Conservation (phyloP, 2,113 vertebrate species). For the Sylvia atricapilla region DNA sequence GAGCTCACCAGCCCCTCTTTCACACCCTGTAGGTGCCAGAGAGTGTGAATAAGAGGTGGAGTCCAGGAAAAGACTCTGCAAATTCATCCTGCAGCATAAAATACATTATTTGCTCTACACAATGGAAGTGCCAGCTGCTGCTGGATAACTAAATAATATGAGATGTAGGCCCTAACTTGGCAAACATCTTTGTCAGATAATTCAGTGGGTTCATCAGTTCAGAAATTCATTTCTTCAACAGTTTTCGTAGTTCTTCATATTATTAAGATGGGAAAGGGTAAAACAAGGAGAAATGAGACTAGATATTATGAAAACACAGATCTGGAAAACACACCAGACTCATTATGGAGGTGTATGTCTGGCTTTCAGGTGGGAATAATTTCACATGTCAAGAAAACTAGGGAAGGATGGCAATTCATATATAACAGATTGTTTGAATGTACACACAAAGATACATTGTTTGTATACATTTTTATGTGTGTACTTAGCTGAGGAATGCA, state of each 20-base stretch:
- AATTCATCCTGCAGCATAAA: not conserved
- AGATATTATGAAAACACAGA: not conserved
- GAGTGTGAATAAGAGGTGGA: not conserved
- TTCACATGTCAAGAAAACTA: not conserved
- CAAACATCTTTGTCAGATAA: not conserved
- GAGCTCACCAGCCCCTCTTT: not conserved
- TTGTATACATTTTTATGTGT: not conserved
- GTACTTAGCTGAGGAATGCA: not conserved
- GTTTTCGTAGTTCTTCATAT: not conserved
- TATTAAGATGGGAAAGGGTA: not conserved
- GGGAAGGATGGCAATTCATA: not conserved
- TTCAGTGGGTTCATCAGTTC: not conserved
- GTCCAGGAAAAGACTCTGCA: not conserved
- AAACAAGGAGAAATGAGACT: not conserved
- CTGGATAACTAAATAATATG: not conserved
- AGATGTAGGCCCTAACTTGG: not conserved
- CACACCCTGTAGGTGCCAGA: not conserved
- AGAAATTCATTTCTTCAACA: not conserved
- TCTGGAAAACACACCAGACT: not conserved
- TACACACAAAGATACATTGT: rapidly evolving
- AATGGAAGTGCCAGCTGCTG: not conserved
- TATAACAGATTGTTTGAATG: not conserved
- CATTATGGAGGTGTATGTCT: not conserved
- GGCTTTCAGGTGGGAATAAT: not conserved
- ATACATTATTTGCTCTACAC: not conserved